Percentiles rank a stretch among this genome's conserved stretches.
Evolutionary conservation across 2,113 vertebrate species (phyloP).

Genomic region (Gymnogyps californianus): DNA sequence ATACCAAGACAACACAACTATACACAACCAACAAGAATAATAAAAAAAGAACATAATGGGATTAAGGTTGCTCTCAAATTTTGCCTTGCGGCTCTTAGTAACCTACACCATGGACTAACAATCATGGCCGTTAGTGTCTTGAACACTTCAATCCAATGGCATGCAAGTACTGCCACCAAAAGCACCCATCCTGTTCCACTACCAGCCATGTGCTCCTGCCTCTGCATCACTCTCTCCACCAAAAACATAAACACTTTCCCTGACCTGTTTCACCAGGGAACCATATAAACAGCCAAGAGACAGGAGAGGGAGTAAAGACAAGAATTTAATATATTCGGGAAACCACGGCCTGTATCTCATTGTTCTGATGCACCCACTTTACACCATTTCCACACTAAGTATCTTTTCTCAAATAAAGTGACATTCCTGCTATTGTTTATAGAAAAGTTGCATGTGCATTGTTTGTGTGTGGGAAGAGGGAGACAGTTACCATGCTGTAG

Average conservation of each 20-base stretch:
- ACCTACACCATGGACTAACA: fast-evolving
- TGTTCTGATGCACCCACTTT: background rate
- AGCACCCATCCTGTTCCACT: background rate
- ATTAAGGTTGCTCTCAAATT: background rate
- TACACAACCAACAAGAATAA: background rate
- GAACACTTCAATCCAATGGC: background rate
- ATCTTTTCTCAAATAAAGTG: background rate
- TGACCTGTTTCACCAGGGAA: background rate
- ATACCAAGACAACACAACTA: background rate
- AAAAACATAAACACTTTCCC: background rate
- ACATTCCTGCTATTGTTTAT: background rate
- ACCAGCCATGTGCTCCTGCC: background rate
- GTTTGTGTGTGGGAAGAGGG: background rate
- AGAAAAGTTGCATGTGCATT: background rate
- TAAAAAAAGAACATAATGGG: fast-evolving
- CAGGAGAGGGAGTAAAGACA: background rate
- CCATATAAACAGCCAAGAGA: background rate
- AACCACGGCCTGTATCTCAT: background rate
- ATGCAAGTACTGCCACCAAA: background rate
- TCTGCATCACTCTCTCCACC: background rate
- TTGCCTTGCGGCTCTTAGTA: background rate
- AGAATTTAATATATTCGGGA: background rate
- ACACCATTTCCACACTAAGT: background rate
- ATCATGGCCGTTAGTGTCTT: background rate
- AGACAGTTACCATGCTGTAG: background rate